phyloP scores from a whole-genome alignment of 2,113 vertebrate species.

The Piaya cayana region DNA sequence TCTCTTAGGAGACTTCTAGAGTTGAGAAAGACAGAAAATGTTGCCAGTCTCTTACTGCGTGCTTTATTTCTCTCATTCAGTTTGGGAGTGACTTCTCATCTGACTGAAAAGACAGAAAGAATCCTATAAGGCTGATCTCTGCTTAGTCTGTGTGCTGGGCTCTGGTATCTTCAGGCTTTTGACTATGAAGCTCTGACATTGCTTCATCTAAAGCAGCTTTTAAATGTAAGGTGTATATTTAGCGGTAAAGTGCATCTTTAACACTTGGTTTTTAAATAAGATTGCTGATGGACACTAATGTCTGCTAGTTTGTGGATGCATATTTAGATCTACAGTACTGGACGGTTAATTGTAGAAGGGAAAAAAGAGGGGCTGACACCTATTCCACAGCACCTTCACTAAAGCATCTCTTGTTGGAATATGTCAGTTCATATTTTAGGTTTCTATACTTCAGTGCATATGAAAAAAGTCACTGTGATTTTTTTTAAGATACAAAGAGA shows the following conservation, averaged over 20 bases:
- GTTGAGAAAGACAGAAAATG: constrained; percentile 3
- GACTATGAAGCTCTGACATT: not conserved
- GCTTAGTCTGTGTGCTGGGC: not conserved
- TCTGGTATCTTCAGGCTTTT: not conserved
- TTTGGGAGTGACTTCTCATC: not conserved
- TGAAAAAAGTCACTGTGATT: not conserved
- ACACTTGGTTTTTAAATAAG: not conserved
- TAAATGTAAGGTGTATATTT: not conserved
- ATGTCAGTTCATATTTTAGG: not conserved
- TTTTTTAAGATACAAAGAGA: not conserved
- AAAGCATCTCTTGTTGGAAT: not conserved
- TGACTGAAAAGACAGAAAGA: not conserved
- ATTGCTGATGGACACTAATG: not conserved
- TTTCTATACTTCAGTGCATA: not conserved
- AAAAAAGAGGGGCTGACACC: not conserved
- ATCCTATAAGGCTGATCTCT: not conserved
- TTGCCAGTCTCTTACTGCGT: not conserved
- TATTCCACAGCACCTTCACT: not conserved
- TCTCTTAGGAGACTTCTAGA: not conserved
- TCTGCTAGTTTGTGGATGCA: not conserved
- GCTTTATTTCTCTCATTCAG: not conserved
- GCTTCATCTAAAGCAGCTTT: not conserved
- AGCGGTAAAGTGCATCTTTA: not conserved
- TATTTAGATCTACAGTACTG: not conserved
- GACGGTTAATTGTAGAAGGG: not conserved